phyloP scores from a whole-genome alignment of 2,113 vertebrate genomes.

The Tragelaphus strepsiceros region DNA sequence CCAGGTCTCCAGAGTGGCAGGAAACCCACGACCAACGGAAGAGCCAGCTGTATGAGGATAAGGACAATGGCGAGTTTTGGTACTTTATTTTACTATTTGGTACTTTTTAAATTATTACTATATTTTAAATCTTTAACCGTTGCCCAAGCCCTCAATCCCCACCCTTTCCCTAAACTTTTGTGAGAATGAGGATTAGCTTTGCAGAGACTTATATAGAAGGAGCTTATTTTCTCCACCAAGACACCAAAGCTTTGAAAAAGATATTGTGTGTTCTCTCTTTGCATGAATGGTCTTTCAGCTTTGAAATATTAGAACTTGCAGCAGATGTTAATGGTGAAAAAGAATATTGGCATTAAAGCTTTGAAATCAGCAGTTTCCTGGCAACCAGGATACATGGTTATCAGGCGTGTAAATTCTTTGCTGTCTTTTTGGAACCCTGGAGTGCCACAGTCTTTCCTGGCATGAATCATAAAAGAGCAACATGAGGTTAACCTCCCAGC shows the following conservation, averaged over 20 bases:
- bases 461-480: not conserved
- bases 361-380: not conserved
- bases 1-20: slow-evolving; percentile 79
- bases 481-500: not conserved
- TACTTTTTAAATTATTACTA: not conserved
- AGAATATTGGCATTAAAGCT: not conserved
- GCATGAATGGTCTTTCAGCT: not conserved
- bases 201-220: not conserved
- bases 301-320: not conserved
- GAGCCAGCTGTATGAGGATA: slow-evolving; percentile 63
- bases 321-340: not conserved
- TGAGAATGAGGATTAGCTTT: not conserved
- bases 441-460: not conserved
- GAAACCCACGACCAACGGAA: slow-evolving; percentile 24
- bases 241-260: not conserved
- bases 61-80: slow-evolving; percentile 83
- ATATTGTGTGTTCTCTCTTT: not conserved
- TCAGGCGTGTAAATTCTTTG: not conserved
- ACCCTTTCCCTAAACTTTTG: not conserved
- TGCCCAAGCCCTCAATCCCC: not conserved
- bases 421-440: too few relatives aligned
- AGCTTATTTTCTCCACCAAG: not conserved
- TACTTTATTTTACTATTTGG: slow-evolving; percentile 55
- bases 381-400: not conserved
- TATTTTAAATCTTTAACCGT: not conserved